These are phyloP conservation scores for Cariama cristata DNA, from an alignment of 2,113 vertebrate genomes.

Conservation along the genomic window DNA sequence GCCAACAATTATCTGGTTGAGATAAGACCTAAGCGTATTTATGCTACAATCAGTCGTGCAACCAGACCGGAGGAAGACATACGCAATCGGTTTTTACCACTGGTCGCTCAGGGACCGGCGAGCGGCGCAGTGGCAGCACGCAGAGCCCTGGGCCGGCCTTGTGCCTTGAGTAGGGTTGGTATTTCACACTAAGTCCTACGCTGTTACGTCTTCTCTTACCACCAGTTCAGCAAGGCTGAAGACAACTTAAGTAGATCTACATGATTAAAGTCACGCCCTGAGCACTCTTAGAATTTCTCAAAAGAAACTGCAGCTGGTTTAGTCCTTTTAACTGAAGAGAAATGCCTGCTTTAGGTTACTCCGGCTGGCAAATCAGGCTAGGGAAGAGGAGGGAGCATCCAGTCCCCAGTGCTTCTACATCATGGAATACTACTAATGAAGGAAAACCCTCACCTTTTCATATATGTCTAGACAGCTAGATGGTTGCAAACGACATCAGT, in stretches of 20 bases:
- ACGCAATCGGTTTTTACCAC: background rate
- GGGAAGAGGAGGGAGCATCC: background rate
- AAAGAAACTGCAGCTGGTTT: background rate
- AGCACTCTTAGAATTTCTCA: background rate
- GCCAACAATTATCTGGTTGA: background rate
- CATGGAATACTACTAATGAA: background rate
- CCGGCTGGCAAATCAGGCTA: background rate
- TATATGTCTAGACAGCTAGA: background rate
- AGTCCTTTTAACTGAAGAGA: background rate
- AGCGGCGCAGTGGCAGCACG: background rate
- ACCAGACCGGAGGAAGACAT: background rate
- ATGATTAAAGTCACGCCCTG: background rate
- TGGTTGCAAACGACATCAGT: background rate
- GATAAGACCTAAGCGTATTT: background rate
- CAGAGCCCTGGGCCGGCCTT: background rate
- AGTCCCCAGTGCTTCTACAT: background rate
- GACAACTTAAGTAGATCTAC: background rate
- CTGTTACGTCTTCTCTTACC: background rate
- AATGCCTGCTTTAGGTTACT: background rate
- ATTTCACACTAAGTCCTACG: rapidly evolving
- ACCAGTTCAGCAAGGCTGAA: background rate
- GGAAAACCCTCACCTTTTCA: background rate
- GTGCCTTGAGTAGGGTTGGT: background rate
- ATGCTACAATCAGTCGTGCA: background rate
- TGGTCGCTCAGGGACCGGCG: background rate